A percentile compares a stretch with the other conserved stretches of the same genome.
phyloP scores from a whole-genome alignment of 2,797 vertebrate genomes.

The Ptychobarbus kaznakovi region DNA sequence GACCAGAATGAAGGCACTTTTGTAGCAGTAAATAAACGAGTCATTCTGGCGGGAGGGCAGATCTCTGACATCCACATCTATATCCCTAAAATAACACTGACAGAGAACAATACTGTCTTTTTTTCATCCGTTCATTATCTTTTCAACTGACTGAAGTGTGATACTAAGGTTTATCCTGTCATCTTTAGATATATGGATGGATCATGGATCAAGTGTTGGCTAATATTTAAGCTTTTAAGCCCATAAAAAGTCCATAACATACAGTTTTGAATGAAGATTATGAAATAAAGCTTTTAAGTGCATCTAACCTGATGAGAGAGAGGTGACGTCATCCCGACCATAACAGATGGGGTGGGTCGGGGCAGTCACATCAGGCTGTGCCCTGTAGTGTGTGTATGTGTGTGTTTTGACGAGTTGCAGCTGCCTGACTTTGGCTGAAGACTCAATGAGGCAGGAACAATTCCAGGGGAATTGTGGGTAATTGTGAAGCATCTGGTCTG shows the following conservation, averaged over 20 bases:
- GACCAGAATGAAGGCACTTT: conserved; percentile 33
- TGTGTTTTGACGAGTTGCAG: conserved; percentile 18
- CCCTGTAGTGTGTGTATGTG: conserved; percentile 3
- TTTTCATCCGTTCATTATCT: background rate
- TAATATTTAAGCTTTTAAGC: conserved; percentile 35
- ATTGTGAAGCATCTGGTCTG: conserved; percentile 57
- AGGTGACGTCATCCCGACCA: conserved; percentile 8
- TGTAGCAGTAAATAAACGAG: conserved; percentile 26
- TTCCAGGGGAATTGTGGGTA: conserved; percentile 52
- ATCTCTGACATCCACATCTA: conserved; percentile 8
- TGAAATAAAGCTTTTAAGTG: conserved; percentile 24
- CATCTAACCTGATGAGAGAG: background rate
- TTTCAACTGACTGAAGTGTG: conserved; percentile 17
- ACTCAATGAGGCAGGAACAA: conserved; percentile 28
- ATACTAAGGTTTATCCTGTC: conserved; percentile 34
- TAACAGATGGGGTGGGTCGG: conserved; percentile 10
- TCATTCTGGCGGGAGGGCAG: background rate
- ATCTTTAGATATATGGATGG: conserved; percentile 24
- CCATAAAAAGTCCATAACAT: background rate
- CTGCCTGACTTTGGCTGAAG: conserved; percentile 35
- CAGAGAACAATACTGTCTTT: background rate
- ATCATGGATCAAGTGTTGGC: background rate
- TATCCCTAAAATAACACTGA: conserved; percentile 28
- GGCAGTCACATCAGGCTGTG: background rate
- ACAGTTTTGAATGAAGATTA: conserved; percentile 10